phyloP scores from a whole-genome alignment of 2,113 vertebrate genomes.

The Asarcornis scutulata region DNA sequence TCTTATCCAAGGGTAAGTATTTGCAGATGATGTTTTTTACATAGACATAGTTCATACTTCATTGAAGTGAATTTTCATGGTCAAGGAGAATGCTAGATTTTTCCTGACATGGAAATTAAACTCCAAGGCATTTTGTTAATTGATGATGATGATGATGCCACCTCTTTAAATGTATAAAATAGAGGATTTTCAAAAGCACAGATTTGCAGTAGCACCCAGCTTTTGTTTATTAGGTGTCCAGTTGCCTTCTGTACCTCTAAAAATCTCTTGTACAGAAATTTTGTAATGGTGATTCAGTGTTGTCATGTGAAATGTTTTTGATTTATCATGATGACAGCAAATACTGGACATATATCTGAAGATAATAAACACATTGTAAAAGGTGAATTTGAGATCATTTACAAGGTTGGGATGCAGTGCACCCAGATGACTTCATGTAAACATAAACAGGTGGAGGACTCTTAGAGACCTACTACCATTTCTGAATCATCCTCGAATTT shows the following conservation, averaged over 20 bases:
- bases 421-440: neutral
- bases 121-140: neutral
- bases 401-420: neutral
- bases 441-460: neutral
- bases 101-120: neutral
- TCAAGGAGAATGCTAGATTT: neutral
- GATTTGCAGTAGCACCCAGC: neutral
- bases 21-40: neutral
- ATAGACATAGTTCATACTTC: neutral
- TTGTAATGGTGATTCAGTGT: neutral
- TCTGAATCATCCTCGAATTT: neutral
- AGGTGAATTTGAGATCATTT: neutral
- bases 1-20: neutral
- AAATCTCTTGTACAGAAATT: neutral
- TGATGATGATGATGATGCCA: too few species aligned
- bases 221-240: neutral
- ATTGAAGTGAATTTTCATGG: neutral
- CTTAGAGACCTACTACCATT: neutral
- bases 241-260: neutral
- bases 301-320: neutral
- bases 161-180: neutral
- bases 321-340: neutral
- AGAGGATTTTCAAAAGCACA: neutral
- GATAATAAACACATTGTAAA: neutral
- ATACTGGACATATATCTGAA: neutral